Base-by-base conservation (phyloP, 2,113 vertebrate genomes). In the Chionis minor region DNA sequence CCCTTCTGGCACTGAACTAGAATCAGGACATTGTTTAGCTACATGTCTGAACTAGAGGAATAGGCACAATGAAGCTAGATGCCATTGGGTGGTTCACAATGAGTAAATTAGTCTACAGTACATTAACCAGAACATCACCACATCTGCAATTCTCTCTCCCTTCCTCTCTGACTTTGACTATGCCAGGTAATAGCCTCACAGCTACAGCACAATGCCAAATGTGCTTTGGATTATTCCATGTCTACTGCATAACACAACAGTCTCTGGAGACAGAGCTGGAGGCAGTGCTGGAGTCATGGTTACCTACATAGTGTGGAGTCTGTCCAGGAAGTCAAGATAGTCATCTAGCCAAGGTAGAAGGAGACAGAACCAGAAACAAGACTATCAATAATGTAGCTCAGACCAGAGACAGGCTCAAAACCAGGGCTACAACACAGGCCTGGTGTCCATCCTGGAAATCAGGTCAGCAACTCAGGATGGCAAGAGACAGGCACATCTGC, bases 1-100 rank as follows among this genome's bases (percentile, higher is more conserved):
- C 77, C 65, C 80, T 93, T 92, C 92, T 95, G 92, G 86, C 90
- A 73, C 52, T 33, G 51, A 55, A 47, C 62, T 79, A 27, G 83
- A 61, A 63, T 75, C 77, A 86, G 51, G 75, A 81, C 55, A 52
- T 71, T 74, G 56, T 69, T 86, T 62, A 71, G 52, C 69, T 88
- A 20, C 82, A 18, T 32, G 88, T 61, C 92, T 91, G 80, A 71
- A 84, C 86, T 63, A 26, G 77, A 91, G 55, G 23, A 94, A 27
- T 23, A 84, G 61, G 72, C 72, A 81, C 75, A n/a, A 9, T 7
- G 45, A 91, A 74, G 66, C 56, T 83, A 61, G 62, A 44, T 94
- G 79, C 80, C 65, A 47, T 9, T 22, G 80, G 49, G 55, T 59
- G 47, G 67, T 45, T 95, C 61, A 47, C 27, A 26, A 71, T 0